Evolutionary conservation across 1,140 invertebrate species (phyloP), one percentile per base, ranked within the genome.

Genomic region (Thaumetopoea pityocampa): DNA sequence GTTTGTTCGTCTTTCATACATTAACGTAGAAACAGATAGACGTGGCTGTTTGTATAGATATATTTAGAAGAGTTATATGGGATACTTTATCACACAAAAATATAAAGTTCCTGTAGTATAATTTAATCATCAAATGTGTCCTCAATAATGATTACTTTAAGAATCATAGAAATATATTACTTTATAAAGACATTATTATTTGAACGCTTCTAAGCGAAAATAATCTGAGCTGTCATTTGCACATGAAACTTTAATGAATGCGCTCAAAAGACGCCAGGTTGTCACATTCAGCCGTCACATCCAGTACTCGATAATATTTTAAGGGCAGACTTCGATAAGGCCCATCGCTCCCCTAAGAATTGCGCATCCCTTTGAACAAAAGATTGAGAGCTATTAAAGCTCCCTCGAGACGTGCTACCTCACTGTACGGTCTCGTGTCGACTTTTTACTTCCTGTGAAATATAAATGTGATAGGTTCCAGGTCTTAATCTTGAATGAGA

Each of bases 341-440:
- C 4, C 37, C 16, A 12, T 26, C 26, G 38, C 18, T 47, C 35
- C 36, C 34, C 35, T 26, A 40, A 46, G 44, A 46, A 52, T 56
- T 55, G 36, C 45, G 36, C 44, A 40, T 18, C 17, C 19, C 44
- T 59, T 28, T 35, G 18, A 40, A 40, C 36, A 29, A 40, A 55
- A 52, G 42, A 55, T 55, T 56, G 57, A 41, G 41, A 49, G 47
- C 47, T 51, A 55, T 60, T 51, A 55, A 27, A 26, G 23, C 18
- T 30, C 32, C 24, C 20, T 14, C 32, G 27, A 9, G 10, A 14
- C 30, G n/a, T n/a, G n/a, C n/a, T n/a, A n/a, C 23, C 24, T 6
- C 28, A 20, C 32, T 19, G 28, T 23, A 20, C 14, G 16, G 26
- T 32, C 22, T 20, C 33, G 33, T n/a, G n/a, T n/a, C n/a, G n/a